Conservation (phyloP, 2,797 vertebrate genomes). For the Tympanoctomys barrerae region DNA sequence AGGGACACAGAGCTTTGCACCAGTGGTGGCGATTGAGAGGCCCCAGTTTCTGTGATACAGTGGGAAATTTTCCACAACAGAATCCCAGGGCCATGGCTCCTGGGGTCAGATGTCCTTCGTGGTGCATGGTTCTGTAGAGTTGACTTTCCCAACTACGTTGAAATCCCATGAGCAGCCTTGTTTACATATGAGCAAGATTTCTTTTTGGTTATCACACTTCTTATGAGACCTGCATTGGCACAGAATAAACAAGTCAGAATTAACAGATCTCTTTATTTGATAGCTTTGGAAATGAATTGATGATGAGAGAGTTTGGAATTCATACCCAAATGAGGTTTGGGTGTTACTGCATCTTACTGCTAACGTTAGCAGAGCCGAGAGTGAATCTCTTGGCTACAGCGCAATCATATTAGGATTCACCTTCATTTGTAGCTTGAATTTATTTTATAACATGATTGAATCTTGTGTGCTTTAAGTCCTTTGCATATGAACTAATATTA, state of each 20-base stretch:
- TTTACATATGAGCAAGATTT: background rate
- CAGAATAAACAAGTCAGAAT: conserved; percentile 35
- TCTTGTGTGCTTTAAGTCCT: conserved; percentile 10
- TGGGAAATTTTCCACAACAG: background rate
- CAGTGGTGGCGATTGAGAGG: background rate
- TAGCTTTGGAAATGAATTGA: conserved; percentile 48
- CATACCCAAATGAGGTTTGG: background rate
- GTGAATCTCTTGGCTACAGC: background rate
- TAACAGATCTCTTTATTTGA: conserved; percentile 46
- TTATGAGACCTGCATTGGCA: background rate
- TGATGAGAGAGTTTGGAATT: conserved; percentile 34
- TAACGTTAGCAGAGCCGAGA: background rate
- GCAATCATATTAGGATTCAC: conserved; percentile 9
- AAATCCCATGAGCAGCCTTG: background rate
- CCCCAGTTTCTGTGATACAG: rapidly evolving
- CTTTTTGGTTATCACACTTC: background rate
- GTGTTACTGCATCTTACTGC: background rate
- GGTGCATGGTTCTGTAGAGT: background rate
- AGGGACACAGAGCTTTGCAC: background rate
- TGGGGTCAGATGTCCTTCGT: background rate
- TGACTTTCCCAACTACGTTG: background rate
- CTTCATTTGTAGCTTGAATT: conserved; percentile 49
- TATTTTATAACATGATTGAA: conserved; percentile 47
- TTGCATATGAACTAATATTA: conserved; percentile 46
- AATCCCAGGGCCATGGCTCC: background rate